Percentiles rank a stretch among this genome's conserved stretches.
Conservation (phyloP, 2,888 invertebrate genomes). For the Podotricha telesiphe region DNA sequence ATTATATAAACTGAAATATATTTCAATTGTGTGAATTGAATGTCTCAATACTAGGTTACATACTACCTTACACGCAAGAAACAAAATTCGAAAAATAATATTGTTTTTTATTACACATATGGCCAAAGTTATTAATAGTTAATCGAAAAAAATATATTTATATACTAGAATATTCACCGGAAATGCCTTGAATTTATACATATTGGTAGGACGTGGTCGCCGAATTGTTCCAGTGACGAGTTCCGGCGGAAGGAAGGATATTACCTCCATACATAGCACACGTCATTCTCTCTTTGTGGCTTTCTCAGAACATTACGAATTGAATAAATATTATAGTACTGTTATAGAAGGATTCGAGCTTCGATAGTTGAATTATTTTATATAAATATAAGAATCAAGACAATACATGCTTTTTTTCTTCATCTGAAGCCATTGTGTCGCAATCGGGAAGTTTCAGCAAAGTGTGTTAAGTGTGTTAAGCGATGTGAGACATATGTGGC, state of each 20-base stretch:
- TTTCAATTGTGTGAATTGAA: too few species aligned
- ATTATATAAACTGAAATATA: too few species aligned
- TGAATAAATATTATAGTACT: slow-evolving; percentile 1
- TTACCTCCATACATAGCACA: slow-evolving; percentile 13
- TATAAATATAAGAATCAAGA: background rate
- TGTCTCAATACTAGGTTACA: too few species aligned
- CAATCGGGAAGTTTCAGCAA: too few species aligned
- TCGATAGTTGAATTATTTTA: background rate
- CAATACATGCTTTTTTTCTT: too few species aligned
- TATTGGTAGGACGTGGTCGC: slow-evolving; percentile 1
- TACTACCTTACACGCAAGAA: too few species aligned
- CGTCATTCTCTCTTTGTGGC: slow-evolving; percentile 5
- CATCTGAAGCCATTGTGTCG: too few species aligned
- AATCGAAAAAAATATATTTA: background rate
- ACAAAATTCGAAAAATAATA: too few species aligned
- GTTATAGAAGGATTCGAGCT: background rate
- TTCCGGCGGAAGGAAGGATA: slow-evolving; percentile 26
- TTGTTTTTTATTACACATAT: too few species aligned
- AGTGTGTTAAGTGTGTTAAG: too few species aligned
- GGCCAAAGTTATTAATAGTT: background rate
- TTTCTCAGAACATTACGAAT: background rate
- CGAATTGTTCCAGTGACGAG: slow-evolving; percentile 17
- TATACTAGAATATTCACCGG: background rate
- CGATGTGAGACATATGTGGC: too few species aligned
- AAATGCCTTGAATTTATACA: slow-evolving; percentile 3